phyloP scores from a whole-genome alignment of 2,797 vertebrate species.

The Phrynocephalus guinanensis region DNA sequence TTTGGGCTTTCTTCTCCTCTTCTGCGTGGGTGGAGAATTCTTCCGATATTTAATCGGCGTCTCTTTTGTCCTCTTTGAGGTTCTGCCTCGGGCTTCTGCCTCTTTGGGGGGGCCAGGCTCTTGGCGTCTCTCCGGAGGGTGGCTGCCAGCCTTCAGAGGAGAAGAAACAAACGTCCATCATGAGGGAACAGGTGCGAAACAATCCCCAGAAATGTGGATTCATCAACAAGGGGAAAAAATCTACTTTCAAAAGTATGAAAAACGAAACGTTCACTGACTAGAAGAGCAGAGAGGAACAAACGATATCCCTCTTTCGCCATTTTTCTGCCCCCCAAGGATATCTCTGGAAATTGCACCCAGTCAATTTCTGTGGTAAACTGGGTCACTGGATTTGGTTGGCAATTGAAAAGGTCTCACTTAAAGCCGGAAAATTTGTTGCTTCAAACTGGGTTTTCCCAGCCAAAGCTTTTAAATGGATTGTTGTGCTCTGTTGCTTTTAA shows the following conservation, averaged over 20 bases:
- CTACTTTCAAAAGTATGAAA: neutral
- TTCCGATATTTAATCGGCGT: slow-evolving; percentile 77
- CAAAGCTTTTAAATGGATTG: too few relatives aligned
- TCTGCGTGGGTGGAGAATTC: slow-evolving; percentile 73
- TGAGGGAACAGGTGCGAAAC: slow-evolving; percentile 7
- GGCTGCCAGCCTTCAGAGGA: slow-evolving; percentile 77
- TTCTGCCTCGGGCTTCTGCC: slow-evolving; percentile 51
- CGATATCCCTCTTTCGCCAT: too few relatives aligned
- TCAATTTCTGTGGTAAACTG: too few relatives aligned
- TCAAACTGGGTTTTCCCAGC: too few relatives aligned
- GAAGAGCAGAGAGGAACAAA: neutral
- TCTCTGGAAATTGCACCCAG: too few relatives aligned
- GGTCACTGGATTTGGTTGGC: too few relatives aligned
- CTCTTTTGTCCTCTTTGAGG: slow-evolving; percentile 77
- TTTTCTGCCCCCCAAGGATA: too few relatives aligned
- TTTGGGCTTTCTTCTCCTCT: slow-evolving; percentile 76
- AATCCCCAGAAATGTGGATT: neutral
- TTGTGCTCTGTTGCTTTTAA: too few relatives aligned
- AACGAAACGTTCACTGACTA: neutral
- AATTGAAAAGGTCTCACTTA: too few relatives aligned
- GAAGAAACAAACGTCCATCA: slow-evolving; percentile 37
- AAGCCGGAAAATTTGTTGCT: too few relatives aligned
- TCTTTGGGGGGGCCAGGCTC: slow-evolving; percentile 71
- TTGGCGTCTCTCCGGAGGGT: slow-evolving; percentile 81
- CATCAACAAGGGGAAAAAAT: neutral